Base-by-base conservation (phyloP, 30 jellyfish, hydroid and myxozoan species). In the Pelagia noctiluca region DNA sequence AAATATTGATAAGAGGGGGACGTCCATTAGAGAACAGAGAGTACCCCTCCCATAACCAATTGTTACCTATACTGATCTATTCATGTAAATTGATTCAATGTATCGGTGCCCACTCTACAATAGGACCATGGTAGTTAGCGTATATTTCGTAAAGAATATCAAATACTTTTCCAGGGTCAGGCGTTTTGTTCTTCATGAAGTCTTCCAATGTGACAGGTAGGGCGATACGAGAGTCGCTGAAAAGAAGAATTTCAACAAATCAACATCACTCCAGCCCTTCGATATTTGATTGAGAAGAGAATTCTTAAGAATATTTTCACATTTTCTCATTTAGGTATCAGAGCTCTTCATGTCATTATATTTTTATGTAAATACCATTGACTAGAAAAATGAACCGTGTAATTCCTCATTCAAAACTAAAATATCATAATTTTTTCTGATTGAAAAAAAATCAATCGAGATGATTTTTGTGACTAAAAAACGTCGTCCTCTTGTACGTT, bases 151-250 rank as follows among this genome's bases (percentile, higher is more conserved):
- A 48, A 50, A 79, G 79, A 12, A 63, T 36, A 12, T 79, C 89
- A 38, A 79, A 79, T 57, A 79, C 89, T 32, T 63, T 79, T 72
- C 63, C 25, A 3, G 89, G 74, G 31, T 79, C 89, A 53, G 89
- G 82, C 34, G 63, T 47, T 42, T 79, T 79, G 71, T 74, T 79
- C 35, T 63, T 79, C 89, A 79, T 63, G 35, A 79, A 61, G 2
- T 79, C 89, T 29, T 79, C 82, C n/a, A 79, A 80, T 13, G 65
- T 79, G 74, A 63, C 21, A 23, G 89, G 82, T 26, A 48, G 35
- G 3, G 80, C 34, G n/a, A 79, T 63, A 31, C 89, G 82, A 30
- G 54, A 71, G 29, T 79, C 89, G 50, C 89, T 79, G 46, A 3
- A 34, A 34, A 22, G 66, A 47, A 19, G 35, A 23, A 67, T 5